These are phyloP conservation scores for Sceloporus tristichus DNA, from an alignment of 2,113 vertebrate genomes.

Conservation along the genomic window DNA sequence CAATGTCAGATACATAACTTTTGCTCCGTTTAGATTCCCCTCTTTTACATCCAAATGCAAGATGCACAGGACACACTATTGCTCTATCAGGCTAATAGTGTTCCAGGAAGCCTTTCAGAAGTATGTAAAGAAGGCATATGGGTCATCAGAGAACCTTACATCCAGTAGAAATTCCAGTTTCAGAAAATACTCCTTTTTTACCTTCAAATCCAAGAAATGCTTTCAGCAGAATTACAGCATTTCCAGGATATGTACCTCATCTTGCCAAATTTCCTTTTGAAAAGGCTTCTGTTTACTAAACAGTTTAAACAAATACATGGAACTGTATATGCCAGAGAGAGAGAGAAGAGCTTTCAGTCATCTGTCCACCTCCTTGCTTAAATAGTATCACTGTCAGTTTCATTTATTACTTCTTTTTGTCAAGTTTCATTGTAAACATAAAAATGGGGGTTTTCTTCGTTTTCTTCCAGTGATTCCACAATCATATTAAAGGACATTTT, in stretches of 20 bases:
- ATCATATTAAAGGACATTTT: rapidly evolving
- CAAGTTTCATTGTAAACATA: rapidly evolving
- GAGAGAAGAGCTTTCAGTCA: neutral
- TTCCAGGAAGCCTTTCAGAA: neutral
- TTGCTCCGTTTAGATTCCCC: no score
- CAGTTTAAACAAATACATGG: neutral
- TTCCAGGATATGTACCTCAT: neutral
- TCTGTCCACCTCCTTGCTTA: neutral
- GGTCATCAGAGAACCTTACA: neutral
- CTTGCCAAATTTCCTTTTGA: neutral
- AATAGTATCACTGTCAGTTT: rapidly evolving
- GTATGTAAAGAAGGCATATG: neutral
- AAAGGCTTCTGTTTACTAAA: slow-evolving; percentile 38
- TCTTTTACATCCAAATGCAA: no score
- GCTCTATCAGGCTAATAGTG: no score
- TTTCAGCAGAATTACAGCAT: neutral
- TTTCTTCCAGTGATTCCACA: neutral
- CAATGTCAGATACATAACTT: no score
- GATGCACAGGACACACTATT: no score
- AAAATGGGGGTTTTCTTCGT: rapidly evolving
- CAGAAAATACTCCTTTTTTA: neutral
- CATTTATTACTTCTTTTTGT: neutral
- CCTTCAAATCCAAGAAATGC: neutral
- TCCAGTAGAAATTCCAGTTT: neutral
- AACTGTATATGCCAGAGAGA: rapidly evolving